Conservation (phyloP, 2,888 invertebrate genomes). For the Hyposoter dolosus region DNA sequence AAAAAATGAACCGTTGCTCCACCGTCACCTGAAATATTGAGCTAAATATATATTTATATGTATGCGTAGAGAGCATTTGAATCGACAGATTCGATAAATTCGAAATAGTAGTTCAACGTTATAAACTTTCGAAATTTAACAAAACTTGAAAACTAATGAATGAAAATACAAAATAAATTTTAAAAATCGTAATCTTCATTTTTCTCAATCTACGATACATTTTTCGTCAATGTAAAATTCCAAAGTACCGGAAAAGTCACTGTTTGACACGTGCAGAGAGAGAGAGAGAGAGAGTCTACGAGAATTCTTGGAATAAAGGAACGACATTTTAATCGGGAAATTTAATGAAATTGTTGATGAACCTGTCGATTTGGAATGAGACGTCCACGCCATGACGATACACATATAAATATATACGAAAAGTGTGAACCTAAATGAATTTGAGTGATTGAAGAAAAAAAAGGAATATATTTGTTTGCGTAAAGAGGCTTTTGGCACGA, state of each 20-base stretch:
- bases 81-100: conserved; percentile 1
- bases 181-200: not conserved
- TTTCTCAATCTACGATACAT: not conserved
- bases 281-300: not conserved
- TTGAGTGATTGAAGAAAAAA: conserved; percentile 2
- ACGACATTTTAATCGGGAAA: not conserved
- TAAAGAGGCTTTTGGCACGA: conserved; percentile 64
- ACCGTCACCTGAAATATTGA: conserved; percentile 54
- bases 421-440: conserved; percentile 5
- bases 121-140: not conserved
- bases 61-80: not conserved
- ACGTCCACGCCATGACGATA: not conserved
- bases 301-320: not conserved
- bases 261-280: not conserved
- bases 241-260: not conserved
- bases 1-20: conserved; percentile 68
- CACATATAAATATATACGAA: conserved; percentile 20
- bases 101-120: not conserved
- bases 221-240: not conserved
- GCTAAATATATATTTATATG: conserved; percentile 12
- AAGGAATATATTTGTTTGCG: conserved; percentile 28
- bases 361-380: not conserved
- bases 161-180: not conserved
- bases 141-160: not conserved
- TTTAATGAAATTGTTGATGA: not conserved